Evolutionary conservation across 1,140 invertebrate genomes (phyloP).

Genomic region (Coptotermes formosanus): DNA sequence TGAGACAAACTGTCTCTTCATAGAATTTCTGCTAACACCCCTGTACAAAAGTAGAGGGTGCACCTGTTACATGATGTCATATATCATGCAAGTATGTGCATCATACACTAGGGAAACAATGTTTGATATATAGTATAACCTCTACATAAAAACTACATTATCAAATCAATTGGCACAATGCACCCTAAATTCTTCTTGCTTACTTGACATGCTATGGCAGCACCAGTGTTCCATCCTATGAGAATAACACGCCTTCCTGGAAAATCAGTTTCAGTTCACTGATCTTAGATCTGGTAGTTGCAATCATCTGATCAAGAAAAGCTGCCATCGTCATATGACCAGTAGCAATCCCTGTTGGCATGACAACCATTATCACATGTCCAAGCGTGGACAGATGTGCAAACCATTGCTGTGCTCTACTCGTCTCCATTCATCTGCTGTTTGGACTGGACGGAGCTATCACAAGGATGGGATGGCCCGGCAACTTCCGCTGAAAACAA

Average conservation of each 20-base stretch:
- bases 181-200: too few relatives aligned
- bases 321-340: conserved; percentile 54
- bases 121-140: too few relatives aligned
- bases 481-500: conserved; percentile 62
- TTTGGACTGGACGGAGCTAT: conserved; percentile 62
- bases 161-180: too few relatives aligned
- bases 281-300: conserved; percentile 65
- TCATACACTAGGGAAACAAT: too few relatives aligned
- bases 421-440: conserved; percentile 48
- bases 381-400: conserved; percentile 64
- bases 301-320: conserved; percentile 69
- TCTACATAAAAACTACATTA: too few relatives aligned
- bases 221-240: conserved; percentile 73
- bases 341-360: conserved; percentile 44
- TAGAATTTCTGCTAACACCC: too few relatives aligned
- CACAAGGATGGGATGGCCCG: conserved; percentile 70
- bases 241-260: conserved; percentile 72
- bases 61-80: too few relatives aligned
- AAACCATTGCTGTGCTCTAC: conserved; percentile 69
- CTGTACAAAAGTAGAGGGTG: too few relatives aligned
- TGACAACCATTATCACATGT: conserved; percentile 65
- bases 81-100: too few relatives aligned
- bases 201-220: conserved; percentile 68
- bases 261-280: conserved; percentile 65
- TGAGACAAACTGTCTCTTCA: too few relatives aligned